phyloP scores from a whole-genome alignment of 2,113 vertebrate species.

The Apodemus speciosus region DNA sequence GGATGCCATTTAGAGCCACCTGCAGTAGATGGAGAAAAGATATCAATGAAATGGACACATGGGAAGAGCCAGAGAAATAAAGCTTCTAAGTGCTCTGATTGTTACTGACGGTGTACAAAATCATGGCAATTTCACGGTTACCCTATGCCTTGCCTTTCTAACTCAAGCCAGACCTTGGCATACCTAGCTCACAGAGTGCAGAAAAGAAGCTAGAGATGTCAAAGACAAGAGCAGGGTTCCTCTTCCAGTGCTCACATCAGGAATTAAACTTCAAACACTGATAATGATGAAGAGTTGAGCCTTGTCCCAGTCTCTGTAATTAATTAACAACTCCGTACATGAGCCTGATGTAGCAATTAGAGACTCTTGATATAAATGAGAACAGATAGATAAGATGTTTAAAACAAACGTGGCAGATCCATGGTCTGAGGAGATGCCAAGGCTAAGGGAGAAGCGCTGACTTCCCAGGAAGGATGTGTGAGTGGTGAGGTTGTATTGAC shows the following conservation, averaged over 20 bases:
- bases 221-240: not conserved
- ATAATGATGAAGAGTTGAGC: conserved; percentile 38
- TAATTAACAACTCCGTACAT: conserved; percentile 19
- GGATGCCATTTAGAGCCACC: not conserved
- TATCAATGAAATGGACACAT: not conserved
- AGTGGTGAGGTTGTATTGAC: not conserved
- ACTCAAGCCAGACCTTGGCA: not conserved
- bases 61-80: conserved; percentile 12
- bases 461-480: not conserved
- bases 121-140: not conserved
- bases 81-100: not conserved
- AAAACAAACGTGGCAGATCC: not conserved
- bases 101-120: not conserved
- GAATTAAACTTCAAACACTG: conserved; percentile 37
- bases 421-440: not conserved
- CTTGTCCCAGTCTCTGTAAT: conserved; percentile 15
- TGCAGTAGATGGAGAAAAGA: not conserved
- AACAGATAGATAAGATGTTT: not conserved
- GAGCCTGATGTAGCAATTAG: not conserved
- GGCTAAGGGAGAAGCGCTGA: not conserved
- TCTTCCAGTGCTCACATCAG: not conserved
- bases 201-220: not conserved
- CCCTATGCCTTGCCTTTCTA: not conserved
- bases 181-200: not conserved
- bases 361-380: conserved; percentile 44